A percentile compares a stretch with the other conserved stretches of the same genome.
These are phyloP conservation scores for Penaeus japonicus DNA, from an alignment of 1,140 invertebrate species.

Conservation along the genomic window DNA sequence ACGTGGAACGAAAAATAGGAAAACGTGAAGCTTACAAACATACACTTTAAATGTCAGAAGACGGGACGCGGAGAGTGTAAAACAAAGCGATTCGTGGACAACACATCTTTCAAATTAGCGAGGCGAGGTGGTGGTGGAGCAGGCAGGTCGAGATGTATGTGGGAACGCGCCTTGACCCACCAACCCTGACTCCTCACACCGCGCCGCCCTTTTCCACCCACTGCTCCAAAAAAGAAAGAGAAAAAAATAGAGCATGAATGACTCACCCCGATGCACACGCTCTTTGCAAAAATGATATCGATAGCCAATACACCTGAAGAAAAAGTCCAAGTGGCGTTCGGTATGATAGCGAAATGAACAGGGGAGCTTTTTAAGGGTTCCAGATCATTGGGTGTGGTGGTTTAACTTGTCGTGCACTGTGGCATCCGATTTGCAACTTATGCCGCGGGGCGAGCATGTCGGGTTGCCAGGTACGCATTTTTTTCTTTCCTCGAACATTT, in stretches of 20 bases:
- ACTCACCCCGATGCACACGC: background rate
- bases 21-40: background rate
- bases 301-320: background rate
- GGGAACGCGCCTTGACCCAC: background rate
- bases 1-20: too few relatives aligned
- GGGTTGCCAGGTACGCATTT: slow-evolving; percentile 32
- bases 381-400: background rate
- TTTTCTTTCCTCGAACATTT: slow-evolving; percentile 14
- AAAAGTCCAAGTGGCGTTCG: background rate
- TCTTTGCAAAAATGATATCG: background rate
- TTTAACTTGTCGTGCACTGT: slow-evolving; percentile 36
- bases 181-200: background rate
- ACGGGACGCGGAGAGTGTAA: too few relatives aligned
- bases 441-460: slow-evolving; percentile 40
- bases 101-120: slow-evolving; percentile 17
- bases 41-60: background rate
- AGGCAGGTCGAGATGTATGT: slow-evolving; percentile 6
- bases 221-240: background rate
- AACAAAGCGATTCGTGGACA: background rate
- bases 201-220: background rate
- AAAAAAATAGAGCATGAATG: background rate
- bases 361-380: background rate
- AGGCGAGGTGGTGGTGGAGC: background rate
- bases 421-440: slow-evolving; percentile 47
- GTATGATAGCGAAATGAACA: background rate